Evolutionary conservation across 2,888 invertebrate species (phyloP).

Genomic region (Drosophila kokeensis): DNA sequence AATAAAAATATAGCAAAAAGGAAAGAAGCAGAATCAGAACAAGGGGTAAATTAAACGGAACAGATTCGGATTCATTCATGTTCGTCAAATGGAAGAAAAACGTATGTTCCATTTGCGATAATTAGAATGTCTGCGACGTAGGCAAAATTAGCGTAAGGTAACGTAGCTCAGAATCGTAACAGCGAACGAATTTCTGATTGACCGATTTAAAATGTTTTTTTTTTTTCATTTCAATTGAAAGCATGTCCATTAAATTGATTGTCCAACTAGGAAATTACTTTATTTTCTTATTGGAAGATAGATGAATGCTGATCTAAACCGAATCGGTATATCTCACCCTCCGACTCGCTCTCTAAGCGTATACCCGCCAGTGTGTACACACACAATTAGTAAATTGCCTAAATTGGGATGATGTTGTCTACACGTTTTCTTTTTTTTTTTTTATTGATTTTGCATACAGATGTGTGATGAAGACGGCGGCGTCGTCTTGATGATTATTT

Average conservation of each 20-base stretch:
- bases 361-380: constrained; percentile 33
- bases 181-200: constrained; percentile 18
- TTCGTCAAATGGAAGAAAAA: constrained; percentile 2
- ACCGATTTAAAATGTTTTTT: constrained; percentile 12
- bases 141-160: constrained; percentile 9
- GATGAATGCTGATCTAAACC: constrained; percentile 22
- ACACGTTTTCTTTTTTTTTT: constrained; percentile 62
- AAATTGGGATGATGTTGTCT: constrained; percentile 49
- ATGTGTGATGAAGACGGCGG: background rate
- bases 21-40: constrained; percentile 26
- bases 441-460: constrained; percentile 69
- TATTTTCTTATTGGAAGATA: constrained; percentile 20
- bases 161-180: constrained; percentile 11
- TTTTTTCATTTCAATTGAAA: constrained; percentile 3
- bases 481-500: constrained; percentile 35
- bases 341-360: background rate
- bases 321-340: constrained; percentile 7
- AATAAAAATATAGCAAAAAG: constrained; percentile 52
- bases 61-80: constrained; percentile 37
- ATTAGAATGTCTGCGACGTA: constrained; percentile 30
- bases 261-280: constrained; percentile 17
- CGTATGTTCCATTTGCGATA: constrained; percentile 25
- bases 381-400: constrained; percentile 43
- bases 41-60: constrained; percentile 38
- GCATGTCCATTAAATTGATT: constrained; percentile 13